phyloP scores from a whole-genome alignment of 2,113 vertebrate genomes.

The Hiodon tergisus region DNA sequence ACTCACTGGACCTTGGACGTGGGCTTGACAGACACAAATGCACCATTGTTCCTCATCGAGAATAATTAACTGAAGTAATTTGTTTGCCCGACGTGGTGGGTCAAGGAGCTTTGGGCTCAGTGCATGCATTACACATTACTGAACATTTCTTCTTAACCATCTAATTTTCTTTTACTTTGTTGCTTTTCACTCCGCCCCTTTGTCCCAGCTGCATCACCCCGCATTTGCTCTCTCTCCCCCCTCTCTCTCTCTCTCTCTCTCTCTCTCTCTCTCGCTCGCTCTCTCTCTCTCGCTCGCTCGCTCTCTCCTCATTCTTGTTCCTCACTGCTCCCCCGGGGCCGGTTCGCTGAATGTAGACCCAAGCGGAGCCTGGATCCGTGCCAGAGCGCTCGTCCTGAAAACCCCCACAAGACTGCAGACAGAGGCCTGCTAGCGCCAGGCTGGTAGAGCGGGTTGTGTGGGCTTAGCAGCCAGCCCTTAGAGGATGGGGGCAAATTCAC shows the following conservation, averaged over 20 bases:
- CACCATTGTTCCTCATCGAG: no score
- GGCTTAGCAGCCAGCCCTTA: not conserved
- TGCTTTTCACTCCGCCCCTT: not conserved
- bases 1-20: no score
- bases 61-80: no score
- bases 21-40: no score
- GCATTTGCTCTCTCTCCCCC: not conserved
- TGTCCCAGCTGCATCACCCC: not conserved
- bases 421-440: not conserved
- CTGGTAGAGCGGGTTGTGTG: not conserved
- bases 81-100: no score
- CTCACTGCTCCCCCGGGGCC: constrained; percentile 30
- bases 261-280: constrained; percentile 37
- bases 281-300: constrained; percentile 28
- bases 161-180: not conserved
- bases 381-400: constrained; percentile 43
- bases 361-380: constrained; percentile 44
- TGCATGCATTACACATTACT: no score
- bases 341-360: constrained; percentile 44
- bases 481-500: not conserved
- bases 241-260: constrained; percentile 40
- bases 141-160: no score
- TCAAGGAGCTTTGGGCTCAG: no score
- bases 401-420: not conserved
- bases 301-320: constrained; percentile 30